Percentiles rank a stretch among this genome's conserved stretches.
Evolutionary conservation across 2,797 vertebrate genomes (phyloP).

Genomic region (Siniperca undulata): DNA sequence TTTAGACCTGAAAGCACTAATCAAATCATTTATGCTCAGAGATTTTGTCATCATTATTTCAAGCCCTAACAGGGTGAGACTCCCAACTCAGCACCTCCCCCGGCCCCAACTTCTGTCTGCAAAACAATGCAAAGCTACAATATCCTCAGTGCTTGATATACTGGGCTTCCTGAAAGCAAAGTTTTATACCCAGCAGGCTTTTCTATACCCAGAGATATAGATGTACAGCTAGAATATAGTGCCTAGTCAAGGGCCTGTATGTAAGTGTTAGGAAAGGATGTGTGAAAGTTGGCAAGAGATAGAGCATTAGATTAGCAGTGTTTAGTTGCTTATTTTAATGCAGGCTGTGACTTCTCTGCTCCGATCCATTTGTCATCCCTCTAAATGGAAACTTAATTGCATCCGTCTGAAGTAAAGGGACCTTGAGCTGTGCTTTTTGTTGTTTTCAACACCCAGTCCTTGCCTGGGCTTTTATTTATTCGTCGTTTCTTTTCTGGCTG

Average conservation of each 20-base stretch:
- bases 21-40: slow-evolving; percentile 97
- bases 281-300: slow-evolving; percentile 72
- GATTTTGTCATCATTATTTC: slow-evolving; percentile 94
- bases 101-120: slow-evolving; percentile 77
- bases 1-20: slow-evolving; percentile 97
- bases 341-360: slow-evolving; percentile 84
- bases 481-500: slow-evolving; percentile 58
- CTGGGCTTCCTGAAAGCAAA: slow-evolving; percentile 39
- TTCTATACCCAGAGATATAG: slow-evolving; percentile 82
- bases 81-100: slow-evolving; percentile 78
- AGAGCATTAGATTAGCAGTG: slow-evolving; percentile 77
- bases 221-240: slow-evolving; percentile 85
- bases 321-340: slow-evolving; percentile 85
- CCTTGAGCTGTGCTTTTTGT: slow-evolving; percentile 68
- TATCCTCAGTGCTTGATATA: slow-evolving; percentile 85
- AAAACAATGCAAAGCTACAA: slow-evolving; percentile 73
- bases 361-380: slow-evolving; percentile 89
- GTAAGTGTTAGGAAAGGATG: slow-evolving; percentile 25
- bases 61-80: slow-evolving; percentile 91
- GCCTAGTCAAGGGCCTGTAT: slow-evolving; percentile 6
- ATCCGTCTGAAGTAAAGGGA: slow-evolving; percentile 84
- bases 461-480: slow-evolving; percentile 55
- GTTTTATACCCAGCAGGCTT: slow-evolving; percentile 65
- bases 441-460: slow-evolving; percentile 54
- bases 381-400: slow-evolving; percentile 91